Percentiles rank a stretch among this genome's conserved stretches.
Conservation (phyloP, 2,113 vertebrate genomes). For the Myrmophylax atrothorax region DNA sequence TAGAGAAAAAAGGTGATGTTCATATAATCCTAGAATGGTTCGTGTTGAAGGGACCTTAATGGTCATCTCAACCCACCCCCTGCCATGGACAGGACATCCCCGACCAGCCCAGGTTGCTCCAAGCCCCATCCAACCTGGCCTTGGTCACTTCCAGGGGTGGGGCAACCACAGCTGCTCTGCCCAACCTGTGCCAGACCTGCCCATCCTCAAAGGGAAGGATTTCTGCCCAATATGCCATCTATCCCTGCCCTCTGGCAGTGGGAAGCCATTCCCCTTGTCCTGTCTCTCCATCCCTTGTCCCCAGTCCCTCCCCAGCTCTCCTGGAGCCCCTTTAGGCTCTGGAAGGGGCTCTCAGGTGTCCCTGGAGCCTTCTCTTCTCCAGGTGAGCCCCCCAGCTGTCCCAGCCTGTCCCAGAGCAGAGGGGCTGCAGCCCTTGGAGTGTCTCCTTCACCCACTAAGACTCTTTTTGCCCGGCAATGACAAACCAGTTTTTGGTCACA, state of each 20-base stretch:
- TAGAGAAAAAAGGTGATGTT: background rate
- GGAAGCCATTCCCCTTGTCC: background rate
- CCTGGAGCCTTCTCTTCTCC: background rate
- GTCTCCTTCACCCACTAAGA: background rate
- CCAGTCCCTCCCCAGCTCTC: background rate
- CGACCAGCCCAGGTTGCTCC: rapidly evolving
- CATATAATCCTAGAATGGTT: background rate
- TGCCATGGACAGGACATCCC: background rate
- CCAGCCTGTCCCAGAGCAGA: background rate
- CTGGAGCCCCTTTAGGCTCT: background rate
- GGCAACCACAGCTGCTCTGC: background rate
- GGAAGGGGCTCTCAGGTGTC: background rate
- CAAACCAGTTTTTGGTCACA: background rate
- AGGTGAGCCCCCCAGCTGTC: background rate
- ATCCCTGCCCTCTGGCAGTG: rapidly evolving
- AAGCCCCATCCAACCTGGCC: rapidly evolving
- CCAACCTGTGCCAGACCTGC: background rate
- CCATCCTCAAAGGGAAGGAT: rapidly evolving
- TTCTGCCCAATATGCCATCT: rapidly evolving
- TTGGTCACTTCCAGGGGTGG: background rate
- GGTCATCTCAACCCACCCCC: rapidly evolving
- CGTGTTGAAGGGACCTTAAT: background rate
- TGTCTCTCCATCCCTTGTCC: background rate
- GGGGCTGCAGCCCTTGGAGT: background rate
- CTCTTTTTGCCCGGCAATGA: background rate